A percentile compares a stretch with the other conserved stretches of the same genome.
Evolutionary conservation across 2,888 invertebrate species (phyloP).

Genomic region (Zygaena filipendulae): DNA sequence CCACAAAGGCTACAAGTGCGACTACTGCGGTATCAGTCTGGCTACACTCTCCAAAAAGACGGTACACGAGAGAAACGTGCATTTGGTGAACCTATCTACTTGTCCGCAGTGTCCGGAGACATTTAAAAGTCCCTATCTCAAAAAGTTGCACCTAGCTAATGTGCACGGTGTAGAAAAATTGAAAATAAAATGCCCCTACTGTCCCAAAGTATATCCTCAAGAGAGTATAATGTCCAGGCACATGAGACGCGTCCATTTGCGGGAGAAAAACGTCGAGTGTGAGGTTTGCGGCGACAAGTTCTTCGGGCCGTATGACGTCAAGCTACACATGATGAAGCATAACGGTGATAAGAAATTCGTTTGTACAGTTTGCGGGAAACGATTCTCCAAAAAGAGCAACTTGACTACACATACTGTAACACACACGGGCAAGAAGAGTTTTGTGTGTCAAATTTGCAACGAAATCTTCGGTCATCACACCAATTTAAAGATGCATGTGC

Average conservation of each 20-base stretch:
- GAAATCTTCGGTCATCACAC: constrained; percentile 59
- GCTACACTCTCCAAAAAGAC: constrained; percentile 50
- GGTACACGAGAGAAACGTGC: constrained; percentile 54
- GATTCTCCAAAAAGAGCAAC: constrained; percentile 70
- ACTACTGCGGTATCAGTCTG: constrained; percentile 58
- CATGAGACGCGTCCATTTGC: constrained; percentile 68
- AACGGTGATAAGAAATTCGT: constrained; percentile 65
- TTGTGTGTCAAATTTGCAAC: constrained; percentile 59
- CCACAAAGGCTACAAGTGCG: constrained; percentile 49
- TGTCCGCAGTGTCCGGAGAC: constrained; percentile 54
- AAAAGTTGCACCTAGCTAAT: constrained; percentile 51
- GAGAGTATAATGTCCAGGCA: constrained; percentile 71
- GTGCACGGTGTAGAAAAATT: constrained; percentile 51
- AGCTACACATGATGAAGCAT: constrained; percentile 63
- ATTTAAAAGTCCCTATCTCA: constrained; percentile 53
- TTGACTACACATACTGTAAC: constrained; percentile 66
- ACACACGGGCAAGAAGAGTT: constrained; percentile 66
- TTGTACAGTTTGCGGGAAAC: constrained; percentile 69
- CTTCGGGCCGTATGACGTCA: constrained; percentile 51
- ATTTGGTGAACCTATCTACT: constrained; percentile 40
- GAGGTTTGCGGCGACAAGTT: constrained; percentile 55
- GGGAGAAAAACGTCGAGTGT: constrained; percentile 55
- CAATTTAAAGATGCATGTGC: constrained; percentile 39
- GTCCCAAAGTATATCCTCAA: constrained; percentile 57
- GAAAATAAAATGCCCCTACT: constrained; percentile 54